Evolutionary conservation across 2,888 invertebrate genomes (phyloP), one percentile per base, ranked within the genome.

Genomic region (Bombylius discolor): DNA sequence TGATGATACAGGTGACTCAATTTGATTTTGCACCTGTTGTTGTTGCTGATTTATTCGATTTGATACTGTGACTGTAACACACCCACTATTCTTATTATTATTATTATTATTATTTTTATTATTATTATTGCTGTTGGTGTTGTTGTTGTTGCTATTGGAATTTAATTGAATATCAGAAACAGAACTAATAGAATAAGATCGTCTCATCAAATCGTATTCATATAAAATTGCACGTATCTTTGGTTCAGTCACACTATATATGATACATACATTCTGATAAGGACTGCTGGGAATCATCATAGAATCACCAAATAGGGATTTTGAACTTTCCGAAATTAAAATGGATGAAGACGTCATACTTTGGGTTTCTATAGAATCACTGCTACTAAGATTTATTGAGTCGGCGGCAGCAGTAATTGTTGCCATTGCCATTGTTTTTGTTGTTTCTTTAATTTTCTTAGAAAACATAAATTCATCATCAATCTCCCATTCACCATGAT

Each of bases 401-500:
- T 23, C 23, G 23, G 23, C 23, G 23, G 23, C 23, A 23, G 1
- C 23, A 2, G 23, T 11, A 11, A 42, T 11, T 9, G 44, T 5
- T 34, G 45, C 36, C 48, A 33, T 47, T 52, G 42, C 48, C 9
- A 8, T 48, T 54, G 34, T 8, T 54, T 11, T 12, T 23, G 9
- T 54, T 49, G 1, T 36, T 44, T 52, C 55, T 51, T 51, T 48
- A 11, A 57, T 49, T 57, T 56, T 55, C 36, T 65, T 67, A 46
- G 68, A 64, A 58, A 70, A 73, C 64, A 69, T 68, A 60, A 73
- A 73, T 59, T 73, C 73, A 61, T 70, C 71, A 62, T 70, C 73
- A 47, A 70, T 68, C 62, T 73, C 73, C 73, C 73, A 73, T 60
- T 71, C 72, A 53, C 68, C 68, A 33, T 72, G 68, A 64, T 73